A percentile compares a stretch with the other conserved stretches of the same genome.
phyloP scores from a whole-genome alignment of 2,113 vertebrate genomes.

The Mobula hypostoma region DNA sequence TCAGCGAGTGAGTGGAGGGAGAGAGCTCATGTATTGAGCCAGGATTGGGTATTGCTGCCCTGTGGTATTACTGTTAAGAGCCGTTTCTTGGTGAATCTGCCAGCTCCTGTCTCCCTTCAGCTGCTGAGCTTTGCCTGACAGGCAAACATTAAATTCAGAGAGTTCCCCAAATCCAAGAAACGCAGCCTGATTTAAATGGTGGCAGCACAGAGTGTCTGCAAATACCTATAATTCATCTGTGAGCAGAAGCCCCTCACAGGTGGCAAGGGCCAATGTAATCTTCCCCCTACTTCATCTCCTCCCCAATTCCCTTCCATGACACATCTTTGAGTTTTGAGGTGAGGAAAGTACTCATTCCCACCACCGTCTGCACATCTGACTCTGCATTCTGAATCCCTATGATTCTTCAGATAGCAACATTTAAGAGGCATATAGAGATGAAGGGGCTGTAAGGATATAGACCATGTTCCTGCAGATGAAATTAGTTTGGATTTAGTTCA shows the following conservation, averaged over 20 bases:
- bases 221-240: neutral
- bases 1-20: neutral
- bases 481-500: no score
- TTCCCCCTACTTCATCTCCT: no score
- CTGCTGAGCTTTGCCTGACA: neutral
- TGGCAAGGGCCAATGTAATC: neutral
- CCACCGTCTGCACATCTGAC: no score
- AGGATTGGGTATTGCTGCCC: no score
- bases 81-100: neutral
- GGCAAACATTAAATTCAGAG: neutral
- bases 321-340: no score
- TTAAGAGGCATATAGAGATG: no score
- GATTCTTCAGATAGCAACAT: no score
- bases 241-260: neutral
- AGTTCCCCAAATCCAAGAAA: neutral
- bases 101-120: neutral
- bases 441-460: no score
- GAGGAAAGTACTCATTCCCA: no score
- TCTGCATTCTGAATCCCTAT: no score
- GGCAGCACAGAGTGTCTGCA: neutral
- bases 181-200: neutral
- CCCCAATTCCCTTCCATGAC: no score
- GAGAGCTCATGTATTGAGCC: neutral
- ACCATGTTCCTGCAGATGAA: no score
- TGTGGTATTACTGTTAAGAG: neutral